These are phyloP conservation scores for Fragum sueziense DNA, from an alignment of 2,888 invertebrate genomes.

Conservation along the genomic window DNA sequence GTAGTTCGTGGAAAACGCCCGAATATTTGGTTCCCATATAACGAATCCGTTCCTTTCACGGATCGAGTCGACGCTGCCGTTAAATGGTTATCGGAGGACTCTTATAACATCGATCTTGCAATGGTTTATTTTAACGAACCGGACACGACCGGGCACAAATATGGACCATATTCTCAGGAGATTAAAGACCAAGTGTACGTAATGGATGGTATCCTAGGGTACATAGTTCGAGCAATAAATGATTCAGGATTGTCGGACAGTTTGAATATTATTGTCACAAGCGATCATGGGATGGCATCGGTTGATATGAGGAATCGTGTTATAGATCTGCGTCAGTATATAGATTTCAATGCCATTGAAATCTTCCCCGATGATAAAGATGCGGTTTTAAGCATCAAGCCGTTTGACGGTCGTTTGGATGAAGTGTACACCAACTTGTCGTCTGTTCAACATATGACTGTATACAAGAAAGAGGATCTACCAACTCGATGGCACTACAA, in stretches of 20 bases:
- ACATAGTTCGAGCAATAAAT: slow-evolving; percentile 58
- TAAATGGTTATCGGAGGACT: slow-evolving; percentile 73
- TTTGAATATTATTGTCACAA: slow-evolving; percentile 74
- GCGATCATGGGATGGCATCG: slow-evolving; percentile 78
- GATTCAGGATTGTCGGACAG: slow-evolving; percentile 47
- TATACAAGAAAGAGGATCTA: slow-evolving; percentile 86
- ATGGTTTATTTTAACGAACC: slow-evolving; percentile 76
- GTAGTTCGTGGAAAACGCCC: slow-evolving; percentile 83
- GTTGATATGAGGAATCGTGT: slow-evolving; percentile 58
- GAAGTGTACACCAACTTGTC: slow-evolving; percentile 63
- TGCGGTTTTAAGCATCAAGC: slow-evolving; percentile 60
- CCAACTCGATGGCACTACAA: slow-evolving; percentile 86
- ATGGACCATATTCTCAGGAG: slow-evolving; percentile 69
- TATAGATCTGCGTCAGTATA: slow-evolving; percentile 55
- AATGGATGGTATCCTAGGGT: slow-evolving; percentile 69
- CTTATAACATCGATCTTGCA: slow-evolving; percentile 60
- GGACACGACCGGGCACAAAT: slow-evolving; percentile 70
- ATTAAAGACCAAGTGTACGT: slow-evolving; percentile 61
- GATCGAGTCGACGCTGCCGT: slow-evolving; percentile 85
- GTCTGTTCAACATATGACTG: slow-evolving; percentile 73
- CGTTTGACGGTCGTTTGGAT: slow-evolving; percentile 47
- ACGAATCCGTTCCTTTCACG: slow-evolving; percentile 83
- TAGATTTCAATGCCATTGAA: slow-evolving; percentile 54
- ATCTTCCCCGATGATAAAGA: slow-evolving; percentile 51
- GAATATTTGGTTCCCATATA: slow-evolving; percentile 79